Base-by-base conservation (phyloP, 2,888 invertebrate species). In the Dilophus febrilis region DNA sequence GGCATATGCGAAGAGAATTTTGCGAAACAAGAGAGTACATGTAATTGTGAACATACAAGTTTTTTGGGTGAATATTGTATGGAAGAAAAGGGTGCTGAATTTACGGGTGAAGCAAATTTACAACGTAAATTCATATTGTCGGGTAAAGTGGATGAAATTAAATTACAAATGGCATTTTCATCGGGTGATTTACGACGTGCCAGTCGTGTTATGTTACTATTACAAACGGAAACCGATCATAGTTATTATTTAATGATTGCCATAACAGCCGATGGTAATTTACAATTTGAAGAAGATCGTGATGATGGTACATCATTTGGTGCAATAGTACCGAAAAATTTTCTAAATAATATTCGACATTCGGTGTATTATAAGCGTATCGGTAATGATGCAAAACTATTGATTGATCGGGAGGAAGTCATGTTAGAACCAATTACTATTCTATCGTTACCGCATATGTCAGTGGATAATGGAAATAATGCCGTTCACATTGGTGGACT, bases 1-100 rank as follows among this genome's bases (percentile, higher is more conserved):
- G 90, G 90, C 1, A 70, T 80, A 14, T 91, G 90, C 53, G 79
- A 83, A 3, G 90, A 91, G 59, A 83, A 88, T 56, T 92, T 92
- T 57, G 75, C 77, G 12, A 77, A 79, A 45, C 84, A 85, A 50
- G 79, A 82, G 46, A 84, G 85, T 48, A 78, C 79, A 10, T 92
- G 92, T 53, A 78, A 88, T 48, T 91, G 90, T 49, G 84, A 86
- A 50, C 72, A 82, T 44, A 90, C 90, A 1, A 90, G 88, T 42
- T 91, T 88, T 56, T 80, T 84, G 48, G 90, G 90, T 12, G 85
- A 87, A 50, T 75, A 77, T 51, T 90, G 90, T 53, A 77, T 79
- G 48, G 85, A 86, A 61, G 87, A 90, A 56, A 86, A 86, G 55
- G 90, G 86, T 1, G 88, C 87, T 0, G 84, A 84, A 52, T 90